Evolutionary conservation across 1,140 invertebrate species (phyloP).

Genomic region (Zelostemma sp.): DNA sequence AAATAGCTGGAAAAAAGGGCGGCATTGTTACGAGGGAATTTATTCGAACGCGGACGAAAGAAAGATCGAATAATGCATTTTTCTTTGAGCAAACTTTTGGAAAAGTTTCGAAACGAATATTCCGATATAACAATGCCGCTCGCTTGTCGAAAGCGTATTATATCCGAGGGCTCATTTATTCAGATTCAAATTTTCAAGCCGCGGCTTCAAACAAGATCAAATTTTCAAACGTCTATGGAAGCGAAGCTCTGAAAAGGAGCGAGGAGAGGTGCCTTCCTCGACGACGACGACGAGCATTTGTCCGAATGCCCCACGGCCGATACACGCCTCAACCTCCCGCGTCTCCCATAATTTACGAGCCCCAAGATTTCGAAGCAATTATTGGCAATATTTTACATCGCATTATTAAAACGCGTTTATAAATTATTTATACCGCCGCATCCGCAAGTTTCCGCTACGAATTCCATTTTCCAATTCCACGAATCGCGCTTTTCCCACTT

Average conservation of each 20-base stretch:
- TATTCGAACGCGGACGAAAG: no score
- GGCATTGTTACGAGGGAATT: no score
- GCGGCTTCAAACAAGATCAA: constrained; percentile 46
- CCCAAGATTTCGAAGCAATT: constrained; percentile 42
- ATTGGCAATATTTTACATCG: constrained; percentile 40
- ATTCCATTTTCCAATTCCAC: no score
- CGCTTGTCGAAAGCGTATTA: not conserved
- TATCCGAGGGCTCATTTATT: constrained; percentile 35
- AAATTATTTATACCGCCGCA: not conserved
- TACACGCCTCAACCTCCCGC: constrained; percentile 17
- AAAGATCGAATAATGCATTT: no score
- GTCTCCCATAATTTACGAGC: constrained; percentile 40
- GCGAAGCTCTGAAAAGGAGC: constrained; percentile 38
- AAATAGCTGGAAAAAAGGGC: no score
- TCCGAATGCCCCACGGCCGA: constrained; percentile 45
- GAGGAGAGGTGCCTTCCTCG: constrained; percentile 28
- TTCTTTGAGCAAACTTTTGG: not conserved
- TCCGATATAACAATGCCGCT: not conserved
- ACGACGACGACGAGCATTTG: constrained; percentile 34
- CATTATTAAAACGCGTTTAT: constrained; percentile 1
- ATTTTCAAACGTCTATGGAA: constrained; percentile 43
- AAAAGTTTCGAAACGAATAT: not conserved
- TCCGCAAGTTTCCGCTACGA: no score
- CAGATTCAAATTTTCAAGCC: constrained; percentile 46
- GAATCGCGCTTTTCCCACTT: no score